Evolutionary conservation across 1,140 invertebrate species (phyloP).

Genomic region (Ceratina japonica): DNA sequence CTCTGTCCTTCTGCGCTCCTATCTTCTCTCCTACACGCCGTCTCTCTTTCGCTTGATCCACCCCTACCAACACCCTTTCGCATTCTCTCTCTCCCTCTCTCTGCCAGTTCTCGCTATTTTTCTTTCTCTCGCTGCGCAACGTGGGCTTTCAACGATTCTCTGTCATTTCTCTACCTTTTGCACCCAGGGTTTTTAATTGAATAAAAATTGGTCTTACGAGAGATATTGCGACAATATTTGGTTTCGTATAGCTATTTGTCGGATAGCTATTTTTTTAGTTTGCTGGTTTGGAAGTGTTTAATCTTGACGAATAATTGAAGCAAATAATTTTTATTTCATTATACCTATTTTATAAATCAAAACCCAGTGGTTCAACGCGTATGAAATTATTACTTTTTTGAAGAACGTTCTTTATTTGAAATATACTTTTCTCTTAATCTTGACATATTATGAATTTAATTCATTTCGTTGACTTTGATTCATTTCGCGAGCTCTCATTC

Average conservation of each 20-base stretch:
- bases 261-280: neutral
- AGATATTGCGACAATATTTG: neutral
- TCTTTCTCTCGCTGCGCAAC: neutral
- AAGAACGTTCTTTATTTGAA: too few relatives aligned
- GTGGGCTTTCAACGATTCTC: neutral
- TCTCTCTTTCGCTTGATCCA: slow-evolving; percentile 8
- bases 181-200: neutral
- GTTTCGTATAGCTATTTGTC: neutral
- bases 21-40: slow-evolving; percentile 19
- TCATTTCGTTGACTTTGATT: neutral
- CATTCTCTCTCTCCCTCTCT: neutral
- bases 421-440: too few relatives aligned
- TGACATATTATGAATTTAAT: neutral
- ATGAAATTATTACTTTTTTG: too few relatives aligned
- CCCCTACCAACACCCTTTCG: neutral
- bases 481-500: neutral
- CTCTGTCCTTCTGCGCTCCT: slow-evolving; percentile 48
- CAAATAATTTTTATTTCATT: too few relatives aligned
- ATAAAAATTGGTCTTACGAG: neutral
- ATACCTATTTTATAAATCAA: too few relatives aligned
- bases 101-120: neutral
- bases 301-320: neutral
- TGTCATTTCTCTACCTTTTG: neutral
- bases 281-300: neutral
- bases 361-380: too few relatives aligned